Conservation (phyloP, 2,113 vertebrate species). For the Alosa alosa region DNA sequence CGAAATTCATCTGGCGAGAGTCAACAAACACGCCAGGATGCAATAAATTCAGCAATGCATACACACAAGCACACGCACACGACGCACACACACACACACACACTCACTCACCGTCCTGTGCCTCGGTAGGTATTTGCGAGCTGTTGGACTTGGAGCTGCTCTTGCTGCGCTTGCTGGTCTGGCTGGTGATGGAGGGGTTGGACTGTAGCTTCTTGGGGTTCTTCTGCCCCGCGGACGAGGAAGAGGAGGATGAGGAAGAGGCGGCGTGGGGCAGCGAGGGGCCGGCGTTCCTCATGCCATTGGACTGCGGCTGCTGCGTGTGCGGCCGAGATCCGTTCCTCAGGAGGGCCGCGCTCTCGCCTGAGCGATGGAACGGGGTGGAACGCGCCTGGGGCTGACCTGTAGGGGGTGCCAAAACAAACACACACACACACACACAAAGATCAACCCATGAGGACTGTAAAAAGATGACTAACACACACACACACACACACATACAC, state of each 20-base stretch:
- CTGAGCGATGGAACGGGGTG: constrained; percentile 55
- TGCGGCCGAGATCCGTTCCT: constrained; percentile 71
- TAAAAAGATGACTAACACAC: background rate
- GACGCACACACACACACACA: background rate
- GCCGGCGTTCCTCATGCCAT: constrained; percentile 58
- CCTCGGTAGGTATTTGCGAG: constrained; percentile 89
- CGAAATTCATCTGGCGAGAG: too few species aligned
- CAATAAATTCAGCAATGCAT: background rate
- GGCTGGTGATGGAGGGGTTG: constrained; percentile 88
- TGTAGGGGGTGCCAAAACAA: constrained; percentile 40
- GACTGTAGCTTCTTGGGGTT: constrained; percentile 81
- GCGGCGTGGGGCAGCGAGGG: constrained; percentile 65
- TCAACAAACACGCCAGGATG: background rate
- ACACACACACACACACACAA: constrained; percentile 18
- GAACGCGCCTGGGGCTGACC: constrained; percentile 71
- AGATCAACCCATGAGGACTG: background rate
- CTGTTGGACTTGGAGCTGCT: constrained; percentile 83
- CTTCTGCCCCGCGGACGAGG: constrained; percentile 65
- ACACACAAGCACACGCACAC: background rate
- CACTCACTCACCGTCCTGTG: constrained; percentile 82
- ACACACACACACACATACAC: background rate
- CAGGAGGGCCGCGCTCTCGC: constrained; percentile 54
- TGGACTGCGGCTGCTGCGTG: constrained; percentile 48
- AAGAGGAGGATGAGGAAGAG: constrained; percentile 66
- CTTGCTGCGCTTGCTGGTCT: constrained; percentile 90